Evolutionary conservation across 2,888 invertebrate species (phyloP).

Genomic region (Torymus aiolomorphi): DNA sequence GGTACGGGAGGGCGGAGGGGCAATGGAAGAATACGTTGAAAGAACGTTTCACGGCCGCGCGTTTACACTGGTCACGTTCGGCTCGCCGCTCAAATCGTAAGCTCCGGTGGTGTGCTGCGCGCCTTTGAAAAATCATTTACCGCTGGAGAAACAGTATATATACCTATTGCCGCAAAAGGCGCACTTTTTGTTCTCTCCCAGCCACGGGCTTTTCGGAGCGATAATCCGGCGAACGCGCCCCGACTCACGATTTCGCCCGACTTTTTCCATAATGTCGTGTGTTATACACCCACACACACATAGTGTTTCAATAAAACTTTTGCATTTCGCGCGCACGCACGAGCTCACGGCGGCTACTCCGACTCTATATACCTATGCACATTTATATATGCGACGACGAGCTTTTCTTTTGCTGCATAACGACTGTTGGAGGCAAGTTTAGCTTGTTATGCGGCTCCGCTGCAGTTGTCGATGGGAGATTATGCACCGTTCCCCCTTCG

Average conservation of each 20-base stretch:
- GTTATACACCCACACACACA: not conserved
- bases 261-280: constrained; percentile 5
- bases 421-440: constrained; percentile 1
- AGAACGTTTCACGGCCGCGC: constrained; percentile 32
- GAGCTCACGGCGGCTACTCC: no score
- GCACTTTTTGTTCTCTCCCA: no score
- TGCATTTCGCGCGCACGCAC: no score
- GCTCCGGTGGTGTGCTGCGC: constrained; percentile 3
- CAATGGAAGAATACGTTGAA: constrained; percentile 21
- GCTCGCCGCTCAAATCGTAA: constrained; percentile 3
- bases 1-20: not conserved
- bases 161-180: no score
- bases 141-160: not conserved
- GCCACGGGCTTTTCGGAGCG: constrained; percentile 31
- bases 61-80: constrained; percentile 58
- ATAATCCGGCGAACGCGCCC: constrained; percentile 62
- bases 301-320: no score
- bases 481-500: no score
- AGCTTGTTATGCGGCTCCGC: not conserved
- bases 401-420: constrained; percentile 11
- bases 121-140: constrained; percentile 59
- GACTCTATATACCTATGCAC: no score
- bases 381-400: no score
- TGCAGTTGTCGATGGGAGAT: not conserved
- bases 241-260: constrained; percentile 60